Conservation (phyloP, 1,140 invertebrate genomes). For the Diploscapter pachys region DNA sequence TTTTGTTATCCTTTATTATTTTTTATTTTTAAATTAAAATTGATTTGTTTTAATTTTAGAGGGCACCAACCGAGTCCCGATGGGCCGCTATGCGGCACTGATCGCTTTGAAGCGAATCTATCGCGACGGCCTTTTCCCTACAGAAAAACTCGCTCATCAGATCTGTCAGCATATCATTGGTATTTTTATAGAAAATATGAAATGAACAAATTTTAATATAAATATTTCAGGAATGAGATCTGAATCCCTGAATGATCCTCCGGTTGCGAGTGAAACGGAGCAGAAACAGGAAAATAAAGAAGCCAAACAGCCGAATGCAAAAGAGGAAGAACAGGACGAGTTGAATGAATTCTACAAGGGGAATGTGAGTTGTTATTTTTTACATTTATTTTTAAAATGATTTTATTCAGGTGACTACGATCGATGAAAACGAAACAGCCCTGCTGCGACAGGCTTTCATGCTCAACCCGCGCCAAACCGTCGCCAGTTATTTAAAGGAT, state of each 20-base stretch:
- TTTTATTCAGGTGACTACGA: conserved; percentile 39
- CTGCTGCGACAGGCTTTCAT: conserved; percentile 54
- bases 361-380: conserved; percentile 3
- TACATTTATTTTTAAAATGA: conserved; percentile 5
- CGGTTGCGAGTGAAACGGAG: conserved; percentile 8
- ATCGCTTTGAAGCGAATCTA: conserved; percentile 37
- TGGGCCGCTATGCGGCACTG: conserved; percentile 49
- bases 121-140: conserved; percentile 33
- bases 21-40: neutral
- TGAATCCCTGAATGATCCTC: conserved; percentile 41
- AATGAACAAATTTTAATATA: too few relatives aligned
- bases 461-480: conserved; percentile 53
- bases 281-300: conserved; percentile 8
- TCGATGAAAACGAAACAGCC: conserved; percentile 52
- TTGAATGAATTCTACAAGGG: conserved; percentile 41
- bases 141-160: conserved; percentile 46
- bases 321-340: conserved; percentile 35
- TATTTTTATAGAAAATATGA: too few relatives aligned
- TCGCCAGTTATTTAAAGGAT: conserved; percentile 46
- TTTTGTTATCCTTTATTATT: too few relatives aligned
- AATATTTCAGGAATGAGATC: conserved; percentile 41
- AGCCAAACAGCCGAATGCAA: neutral
- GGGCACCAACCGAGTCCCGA: conserved; percentile 34
- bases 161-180: conserved; percentile 57
- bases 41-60: conserved; percentile 38